Conservation (phyloP, 2,888 invertebrate species). For the Hipparchia sbordonii region DNA sequence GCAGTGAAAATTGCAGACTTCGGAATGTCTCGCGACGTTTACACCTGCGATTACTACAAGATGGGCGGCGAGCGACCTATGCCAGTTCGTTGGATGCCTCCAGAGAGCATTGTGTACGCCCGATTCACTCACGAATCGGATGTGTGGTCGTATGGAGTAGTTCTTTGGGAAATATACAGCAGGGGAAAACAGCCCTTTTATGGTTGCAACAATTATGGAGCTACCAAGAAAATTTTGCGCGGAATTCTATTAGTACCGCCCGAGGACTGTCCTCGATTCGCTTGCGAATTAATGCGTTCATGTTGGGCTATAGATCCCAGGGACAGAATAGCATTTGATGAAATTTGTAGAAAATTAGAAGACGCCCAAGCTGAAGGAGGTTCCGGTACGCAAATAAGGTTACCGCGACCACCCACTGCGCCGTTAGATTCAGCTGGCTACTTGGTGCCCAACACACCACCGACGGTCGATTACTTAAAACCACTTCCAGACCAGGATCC, state of each 20-base stretch:
- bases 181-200: slow-evolving; percentile 97
- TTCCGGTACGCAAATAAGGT: slow-evolving; percentile 56
- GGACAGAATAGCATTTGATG: slow-evolving; percentile 88
- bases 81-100: slow-evolving; percentile 98
- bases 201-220: slow-evolving; percentile 94
- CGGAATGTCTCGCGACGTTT: slow-evolving; percentile 94
- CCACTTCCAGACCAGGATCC: slow-evolving; percentile 62
- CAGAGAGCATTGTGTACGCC: slow-evolving; percentile 94
- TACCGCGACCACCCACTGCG: slow-evolving; percentile 80
- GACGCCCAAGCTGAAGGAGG: slow-evolving; percentile 66
- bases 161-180: slow-evolving; percentile 97
- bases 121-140: slow-evolving; percentile 95
- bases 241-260: slow-evolving; percentile 92
- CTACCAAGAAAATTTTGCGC: slow-evolving; percentile 89
- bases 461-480: slow-evolving; percentile 81
- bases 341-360: slow-evolving; percentile 86
- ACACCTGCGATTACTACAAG: slow-evolving; percentile 96
- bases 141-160: slow-evolving; percentile 96
- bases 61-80: slow-evolving; percentile 91
- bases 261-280: slow-evolving; percentile 88
- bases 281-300: slow-evolving; percentile 89
- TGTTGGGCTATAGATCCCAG: slow-evolving; percentile 92
- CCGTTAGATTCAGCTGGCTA: slow-evolving; percentile 87
- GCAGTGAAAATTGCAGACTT: slow-evolving; percentile 96
- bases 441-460: slow-evolving; percentile 83